Evolutionary conservation across 2,797 vertebrate genomes (phyloP), one percentile per base, ranked within the genome.

Genomic region (Lutjanus campechanus): DNA sequence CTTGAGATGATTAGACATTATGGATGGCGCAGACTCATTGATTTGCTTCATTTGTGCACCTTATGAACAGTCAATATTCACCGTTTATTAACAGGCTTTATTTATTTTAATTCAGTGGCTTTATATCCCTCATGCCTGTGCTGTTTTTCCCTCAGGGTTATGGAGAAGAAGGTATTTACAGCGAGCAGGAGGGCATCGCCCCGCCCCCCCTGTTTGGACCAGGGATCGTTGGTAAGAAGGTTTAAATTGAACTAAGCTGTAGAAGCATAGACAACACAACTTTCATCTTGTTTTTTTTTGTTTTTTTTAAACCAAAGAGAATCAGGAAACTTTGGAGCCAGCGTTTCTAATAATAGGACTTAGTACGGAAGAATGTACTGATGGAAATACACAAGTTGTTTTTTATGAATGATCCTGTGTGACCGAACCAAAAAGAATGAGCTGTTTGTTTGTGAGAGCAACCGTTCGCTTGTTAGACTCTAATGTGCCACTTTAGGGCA

Each of bases 171-270:
- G 63, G 95, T 44, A 96, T 97, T 91, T 99, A 98, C 51, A 76
- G 86, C 0, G 97, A 97, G 25, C 96, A 96, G 69, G 93, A 97
- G 71, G 95, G 96, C 40, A 90, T 97, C 69, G 89, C 95, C 71
- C 95, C 97, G 0, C 94, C 97, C 1, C 88, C 97, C 0, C 95
- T 97, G 89, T 97, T 97, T 89, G 96, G 96, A 78, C 89, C 97
- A 8, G 97, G 96, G 56, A 95, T 98, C 8, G 95, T 94, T 83
- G 98, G 98, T 98, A 91, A 92, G 93, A 54, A 64, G 17, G 46
- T 68, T 82, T 75, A 16, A 56, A 76, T 71, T 69, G 16, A 85
- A 65, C 13, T 44, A n/a, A 72, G 43, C 9, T 77, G 46, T 73
- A 67, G 17, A 77, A 77, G 40, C 41, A 54, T 4, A 51, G 40